Evolutionary conservation across 2,888 invertebrate species (phyloP), one percentile per base, ranked within the genome.

Genomic region (Brachylomia viminalis): DNA sequence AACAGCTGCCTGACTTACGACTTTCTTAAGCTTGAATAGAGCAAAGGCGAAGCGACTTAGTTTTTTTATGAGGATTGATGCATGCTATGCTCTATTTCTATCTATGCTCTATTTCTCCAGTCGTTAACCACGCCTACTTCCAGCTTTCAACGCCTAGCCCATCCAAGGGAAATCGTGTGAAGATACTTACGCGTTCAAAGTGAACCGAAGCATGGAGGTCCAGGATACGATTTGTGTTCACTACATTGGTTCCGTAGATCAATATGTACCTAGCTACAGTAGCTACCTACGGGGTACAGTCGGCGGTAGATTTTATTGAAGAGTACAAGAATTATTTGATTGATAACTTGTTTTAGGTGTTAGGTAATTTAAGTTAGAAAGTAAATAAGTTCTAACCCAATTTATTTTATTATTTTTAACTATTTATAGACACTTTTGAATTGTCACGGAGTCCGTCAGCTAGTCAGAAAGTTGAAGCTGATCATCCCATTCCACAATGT

Each of bases 151-250:
- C 45, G 61, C 52, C 47, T 33, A 15, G 58, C 58, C 49, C 27
- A 79, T 82, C 82, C 72, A 58, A 81, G 77, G 71, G 77, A 82
- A 82, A 82, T 85, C 71, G 71, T 45, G 85, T 75, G 82, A 71
- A 71, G 82, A 61, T 65, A 73, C 84, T 85, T 67, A 75, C 47
- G 64, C 76, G 66, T 68, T 84, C 67, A 45, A 82, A 67, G 85
- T 82, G 67, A 54, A 71, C 54, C 59, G 59, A 85, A 85, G 64
- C 85, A 64, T 81, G 23, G 33, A 45, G 70, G 85, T 85, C 82
- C 82, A 81, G 85, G 85, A 84, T 71, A 70, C 82, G 77, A 71
- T 85, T 82, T 68, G 70, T 75, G 76, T 82, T 64, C 82, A 61
- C 62, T 82, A 82, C 85, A 82, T 82, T 82, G 82, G 70, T n/a